These are phyloP conservation scores for Sarcophaga variegata DNA, from an alignment of 2,888 invertebrate species.

Conservation along the genomic window DNA sequence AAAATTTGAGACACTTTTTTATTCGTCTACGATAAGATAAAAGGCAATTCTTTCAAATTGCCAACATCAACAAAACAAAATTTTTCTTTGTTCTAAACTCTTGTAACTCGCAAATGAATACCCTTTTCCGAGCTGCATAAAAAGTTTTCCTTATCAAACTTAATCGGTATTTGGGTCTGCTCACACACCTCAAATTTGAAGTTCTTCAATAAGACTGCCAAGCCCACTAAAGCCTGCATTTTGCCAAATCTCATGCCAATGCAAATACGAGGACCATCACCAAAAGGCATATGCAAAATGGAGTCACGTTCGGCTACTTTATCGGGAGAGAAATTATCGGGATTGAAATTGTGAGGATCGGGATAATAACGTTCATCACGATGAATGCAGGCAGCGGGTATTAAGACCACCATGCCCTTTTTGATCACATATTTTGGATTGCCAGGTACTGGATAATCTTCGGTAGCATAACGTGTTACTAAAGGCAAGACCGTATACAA, in stretches of 20 bases:
- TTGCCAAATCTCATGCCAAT: constrained; percentile 79
- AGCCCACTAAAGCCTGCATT: constrained; percentile 77
- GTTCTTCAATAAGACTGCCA: constrained; percentile 74
- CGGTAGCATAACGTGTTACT: constrained; percentile 82
- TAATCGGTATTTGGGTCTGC: constrained; percentile 74
- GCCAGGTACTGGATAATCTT: constrained; percentile 83
- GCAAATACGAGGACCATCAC: constrained; percentile 79
- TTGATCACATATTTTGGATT: constrained; percentile 82
- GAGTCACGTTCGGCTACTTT: constrained; percentile 83
- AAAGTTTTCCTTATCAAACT: constrained; percentile 69
- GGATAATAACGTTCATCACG: constrained; percentile 82
- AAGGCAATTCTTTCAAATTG: no score
- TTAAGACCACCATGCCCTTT: constrained; percentile 75
- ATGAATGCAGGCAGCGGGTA: constrained; percentile 83
- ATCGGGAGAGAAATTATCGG: constrained; percentile 84
- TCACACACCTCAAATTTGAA: constrained; percentile 73
- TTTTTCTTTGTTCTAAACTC: constrained; percentile 7
- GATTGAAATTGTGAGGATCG: constrained; percentile 85
- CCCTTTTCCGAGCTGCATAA: constrained; percentile 71
- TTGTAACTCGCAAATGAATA: constrained; percentile 65
- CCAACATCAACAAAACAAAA: no score
- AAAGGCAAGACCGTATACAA: constrained; percentile 83
- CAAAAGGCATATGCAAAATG: constrained; percentile 77
- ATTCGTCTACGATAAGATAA: no score
- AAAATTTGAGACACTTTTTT: no score